A percentile compares a stretch with the other conserved stretches of the same genome.
These are phyloP conservation scores for Leptopilina boulardi DNA, from an alignment of 1,140 invertebrate genomes.

Conservation along the genomic window DNA sequence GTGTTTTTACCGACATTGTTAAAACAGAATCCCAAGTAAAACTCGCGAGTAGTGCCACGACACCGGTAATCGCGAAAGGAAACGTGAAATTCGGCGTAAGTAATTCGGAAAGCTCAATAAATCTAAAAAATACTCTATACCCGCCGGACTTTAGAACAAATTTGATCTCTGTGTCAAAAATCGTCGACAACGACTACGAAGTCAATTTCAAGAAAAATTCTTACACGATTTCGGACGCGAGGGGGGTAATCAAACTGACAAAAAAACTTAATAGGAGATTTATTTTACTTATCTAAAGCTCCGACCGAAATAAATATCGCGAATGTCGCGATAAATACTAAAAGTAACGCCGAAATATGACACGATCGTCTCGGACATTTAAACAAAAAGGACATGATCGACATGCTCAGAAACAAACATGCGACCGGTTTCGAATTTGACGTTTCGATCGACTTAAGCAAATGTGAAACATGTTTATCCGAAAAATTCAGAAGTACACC, in stretches of 20 bases:
- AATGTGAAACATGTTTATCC: slow-evolving; percentile 9
- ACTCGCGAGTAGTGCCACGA: slow-evolving; percentile 33
- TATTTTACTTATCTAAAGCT: slow-evolving; percentile 29
- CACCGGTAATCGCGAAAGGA: slow-evolving; percentile 40
- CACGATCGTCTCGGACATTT: slow-evolving; percentile 33
- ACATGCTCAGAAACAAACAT: neutral
- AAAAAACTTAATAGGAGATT: slow-evolving; percentile 26
- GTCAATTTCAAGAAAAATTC: slow-evolving; percentile 42
- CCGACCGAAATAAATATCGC: neutral
- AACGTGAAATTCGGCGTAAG: slow-evolving; percentile 16
- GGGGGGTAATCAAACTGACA: neutral
- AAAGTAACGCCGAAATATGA: slow-evolving; percentile 12
- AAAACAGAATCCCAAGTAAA: slow-evolving; percentile 3
- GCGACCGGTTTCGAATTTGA: slow-evolving; percentile 1
- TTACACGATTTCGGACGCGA: neutral
- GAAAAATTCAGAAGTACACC: slow-evolving; percentile 32
- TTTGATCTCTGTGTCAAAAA: slow-evolving; percentile 43
- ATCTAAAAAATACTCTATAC: slow-evolving; percentile 44
- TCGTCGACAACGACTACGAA: slow-evolving; percentile 41
- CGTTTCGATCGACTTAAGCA: neutral
- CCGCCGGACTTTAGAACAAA: slow-evolving; percentile 40
- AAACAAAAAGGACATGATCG: slow-evolving; percentile 15
- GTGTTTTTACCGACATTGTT: slow-evolving; percentile 20
- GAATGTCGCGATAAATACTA: neutral
- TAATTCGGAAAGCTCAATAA: neutral